phyloP scores from a whole-genome alignment of 2,113 vertebrate species.

The Equus przewalskii region DNA sequence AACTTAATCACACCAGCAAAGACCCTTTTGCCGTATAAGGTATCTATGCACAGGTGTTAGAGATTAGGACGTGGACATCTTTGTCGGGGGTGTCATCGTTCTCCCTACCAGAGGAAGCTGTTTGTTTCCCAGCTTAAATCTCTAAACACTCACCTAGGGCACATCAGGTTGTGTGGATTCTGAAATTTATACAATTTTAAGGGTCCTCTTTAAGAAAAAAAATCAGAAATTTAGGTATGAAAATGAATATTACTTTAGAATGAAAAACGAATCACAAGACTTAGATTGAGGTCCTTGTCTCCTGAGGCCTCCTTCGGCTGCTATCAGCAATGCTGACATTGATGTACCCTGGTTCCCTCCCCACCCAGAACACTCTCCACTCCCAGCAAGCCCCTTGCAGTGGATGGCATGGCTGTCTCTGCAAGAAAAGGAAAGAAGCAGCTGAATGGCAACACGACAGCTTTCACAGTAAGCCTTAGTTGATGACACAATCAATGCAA shows the following conservation, averaged over 20 bases:
- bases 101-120: neutral
- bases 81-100: fast-evolving
- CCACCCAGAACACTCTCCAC: fast-evolving
- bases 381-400: neutral
- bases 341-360: neutral
- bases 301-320: neutral
- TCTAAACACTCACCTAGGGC: neutral
- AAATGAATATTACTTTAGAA: neutral
- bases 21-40: neutral
- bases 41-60: neutral
- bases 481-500: neutral
- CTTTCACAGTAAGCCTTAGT: neutral
- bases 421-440: neutral
- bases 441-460: too few species aligned
- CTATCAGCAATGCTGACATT: neutral
- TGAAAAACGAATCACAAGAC: neutral
- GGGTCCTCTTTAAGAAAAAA: neutral
- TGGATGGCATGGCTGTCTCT: neutral
- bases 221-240: neutral
- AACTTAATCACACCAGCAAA: neutral
- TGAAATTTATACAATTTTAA: neutral
- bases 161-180: neutral
- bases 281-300: neutral
- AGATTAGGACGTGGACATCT: neutral
- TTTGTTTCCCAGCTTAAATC: neutral